Base-by-base conservation (phyloP, 2,888 invertebrate genomes). In the Tethea ocularis region DNA sequence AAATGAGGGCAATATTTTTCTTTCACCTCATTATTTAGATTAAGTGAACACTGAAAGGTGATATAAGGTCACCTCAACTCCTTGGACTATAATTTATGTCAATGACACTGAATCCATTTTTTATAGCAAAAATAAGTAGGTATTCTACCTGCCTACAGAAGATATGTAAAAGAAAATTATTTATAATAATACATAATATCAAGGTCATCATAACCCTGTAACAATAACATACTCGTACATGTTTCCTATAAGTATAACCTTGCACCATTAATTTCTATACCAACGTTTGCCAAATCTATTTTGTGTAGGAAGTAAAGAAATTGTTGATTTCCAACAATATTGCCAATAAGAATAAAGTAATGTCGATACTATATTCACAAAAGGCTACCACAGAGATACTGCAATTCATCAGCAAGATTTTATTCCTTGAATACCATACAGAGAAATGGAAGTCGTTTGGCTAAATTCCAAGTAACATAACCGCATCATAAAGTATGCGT, bases 1-100 rank as follows among this genome's bases (percentile, higher is more conserved):
- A 46, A 46, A 46, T 46, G 46, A 20, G 17, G 20, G 20, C n/a
- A 20, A 46, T 46, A 46, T 46, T 46, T 46, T 46, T 46, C 46
- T 46, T 46, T 46, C 46, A 20, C 20, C 46, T 46, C 46, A 20
- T 46, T 46, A 46, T 46, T 46, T 46, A 20, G 46, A 46, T 17
- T 46, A 46, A 46, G 2, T 20, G 10, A 10, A 10, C 17, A 20
- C 7, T 20, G 17, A 20, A 46, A 46, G 46, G 46, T 46, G n/a
- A 20, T 33, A 13, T 7, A 13, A 13, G 33, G 33, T 33, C 33
- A 33, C 20, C 46, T 10, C 33, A 33, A 10, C 46, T 10, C 20
- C 20, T 20, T 46, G 20, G 10, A 46, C 46, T 3, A 10, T 17
- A 17, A 46, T 8, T 46, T 46, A 46, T 46, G 46, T 10, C 20